Evolutionary conservation across 1,140 invertebrate genomes (phyloP).

Genomic region (Bombus consobrinus): DNA sequence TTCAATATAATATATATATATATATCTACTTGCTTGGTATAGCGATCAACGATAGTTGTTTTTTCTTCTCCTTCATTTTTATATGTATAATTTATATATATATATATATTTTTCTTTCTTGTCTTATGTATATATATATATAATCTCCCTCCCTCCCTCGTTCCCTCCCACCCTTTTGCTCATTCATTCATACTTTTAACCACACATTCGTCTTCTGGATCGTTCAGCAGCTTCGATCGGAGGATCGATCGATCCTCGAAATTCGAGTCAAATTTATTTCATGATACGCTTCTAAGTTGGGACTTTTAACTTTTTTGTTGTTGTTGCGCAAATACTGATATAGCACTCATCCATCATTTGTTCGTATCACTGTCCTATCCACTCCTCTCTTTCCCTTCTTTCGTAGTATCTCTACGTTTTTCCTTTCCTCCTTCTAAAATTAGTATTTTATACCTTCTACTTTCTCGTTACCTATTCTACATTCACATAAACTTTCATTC

Average conservation of each 20-base stretch:
- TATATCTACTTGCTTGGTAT: slow-evolving; percentile 68
- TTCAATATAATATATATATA: slow-evolving; percentile 58
- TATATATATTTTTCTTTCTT: slow-evolving; percentile 41
- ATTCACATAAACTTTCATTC: background rate
- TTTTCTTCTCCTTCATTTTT: slow-evolving; percentile 28
- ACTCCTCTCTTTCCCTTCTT: slow-evolving; percentile 28
- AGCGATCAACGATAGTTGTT: slow-evolving; percentile 67
- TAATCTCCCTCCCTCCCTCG: background rate
- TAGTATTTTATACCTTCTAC: slow-evolving; percentile 56
- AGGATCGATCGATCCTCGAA: slow-evolving; percentile 11
- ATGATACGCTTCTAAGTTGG: slow-evolving; percentile 52
- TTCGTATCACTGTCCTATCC: slow-evolving; percentile 29
- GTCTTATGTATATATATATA: slow-evolving; percentile 30
- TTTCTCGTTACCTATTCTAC: slow-evolving; percentile 15
- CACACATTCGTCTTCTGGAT: background rate
- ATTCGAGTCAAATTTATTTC: slow-evolving; percentile 15
- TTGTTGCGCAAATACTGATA: slow-evolving; percentile 72
- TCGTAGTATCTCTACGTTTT: slow-evolving; percentile 7
- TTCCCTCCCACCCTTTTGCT: background rate
- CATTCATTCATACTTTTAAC: background rate
- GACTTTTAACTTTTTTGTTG: slow-evolving; percentile 39
- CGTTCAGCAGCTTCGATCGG: slow-evolving; percentile 52
- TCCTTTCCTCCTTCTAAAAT: slow-evolving; percentile 29
- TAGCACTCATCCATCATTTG: slow-evolving; percentile 46
- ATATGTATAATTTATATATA: slow-evolving; percentile 52